A percentile compares a stretch with the other conserved stretches of the same genome.
phyloP scores from a whole-genome alignment of 2,888 invertebrate genomes.

The Brachyopa scutellaris region DNA sequence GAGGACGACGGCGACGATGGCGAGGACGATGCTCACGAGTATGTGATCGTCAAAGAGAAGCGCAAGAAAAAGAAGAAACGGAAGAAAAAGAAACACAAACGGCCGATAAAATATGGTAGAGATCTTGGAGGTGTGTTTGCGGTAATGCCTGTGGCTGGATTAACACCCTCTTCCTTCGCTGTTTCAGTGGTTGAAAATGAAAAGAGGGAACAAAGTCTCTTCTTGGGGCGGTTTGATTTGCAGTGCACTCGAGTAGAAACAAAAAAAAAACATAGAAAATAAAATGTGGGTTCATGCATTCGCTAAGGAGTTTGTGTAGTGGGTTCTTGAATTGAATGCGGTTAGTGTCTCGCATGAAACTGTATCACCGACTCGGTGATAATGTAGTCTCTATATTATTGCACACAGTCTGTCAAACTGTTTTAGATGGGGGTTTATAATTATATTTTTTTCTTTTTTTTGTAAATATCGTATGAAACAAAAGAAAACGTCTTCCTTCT shows the following conservation, averaged over 20 bases:
- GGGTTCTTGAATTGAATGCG: conserved; percentile 7
- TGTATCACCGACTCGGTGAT: conserved; percentile 35
- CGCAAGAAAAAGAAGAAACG: conserved; percentile 76
- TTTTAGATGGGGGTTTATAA: too few relatives aligned
- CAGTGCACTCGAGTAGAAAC: conserved; percentile 3
- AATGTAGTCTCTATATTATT: conserved; percentile 27
- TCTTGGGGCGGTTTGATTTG: conserved; percentile 11
- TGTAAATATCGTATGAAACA: conserved; percentile 15
- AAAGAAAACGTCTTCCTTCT: conserved; percentile 51
- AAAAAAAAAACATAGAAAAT: conserved; percentile 28
- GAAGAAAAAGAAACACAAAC: conserved; percentile 78
- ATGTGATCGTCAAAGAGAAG: conserved; percentile 73
- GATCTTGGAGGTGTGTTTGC: conserved; percentile 74
- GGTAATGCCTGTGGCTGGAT: conserved; percentile 60
- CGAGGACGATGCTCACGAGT: conserved; percentile 46
- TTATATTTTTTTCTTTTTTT: conserved; percentile 3
- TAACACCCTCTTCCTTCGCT: conserved; percentile 18
- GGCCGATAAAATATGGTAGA: conserved; percentile 82
- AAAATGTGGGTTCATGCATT: too few relatives aligned
- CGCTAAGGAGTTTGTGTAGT: too few relatives aligned
- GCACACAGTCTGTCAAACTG: conserved; percentile 42
- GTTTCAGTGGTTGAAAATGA: conserved; percentile 4
- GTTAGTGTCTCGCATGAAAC: conserved; percentile 66
- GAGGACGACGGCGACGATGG: conserved; percentile 38
- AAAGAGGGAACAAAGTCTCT: background rate